Evolutionary conservation across 2,888 invertebrate species (phyloP), one percentile per base, ranked within the genome.

Genomic region (Mythimna ferrago): DNA sequence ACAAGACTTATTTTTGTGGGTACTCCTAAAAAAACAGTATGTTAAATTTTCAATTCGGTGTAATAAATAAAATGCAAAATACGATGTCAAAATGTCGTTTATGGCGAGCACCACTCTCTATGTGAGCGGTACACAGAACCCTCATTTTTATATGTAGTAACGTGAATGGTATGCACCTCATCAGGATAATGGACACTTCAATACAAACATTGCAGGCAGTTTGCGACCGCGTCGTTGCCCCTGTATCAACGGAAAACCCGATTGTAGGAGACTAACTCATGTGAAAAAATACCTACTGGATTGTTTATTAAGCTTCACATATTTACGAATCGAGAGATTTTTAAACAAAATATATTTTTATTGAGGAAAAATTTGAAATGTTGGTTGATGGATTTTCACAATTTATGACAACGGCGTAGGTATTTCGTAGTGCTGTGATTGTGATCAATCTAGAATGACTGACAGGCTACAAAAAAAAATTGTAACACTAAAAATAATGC

Each of bases 151-250:
- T 88, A 87, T 88, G 86, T 84, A 86, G 86, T 88, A 85, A 83
- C 80, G 73, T 85, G 89, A 87, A 87, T 87, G 85, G 85, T 75
- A 84, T 82, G 89, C 89, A 88, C 84, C 92, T 93, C 93, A 93
- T 94, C 93, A 92, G 76, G 89, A 91, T 93, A 94, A 93, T 94
- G 93, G 93, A 91, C 89, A 88, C 86, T 92, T 89, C 90, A 91
- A 91, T 91, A 85, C 89, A 90, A 90, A 89, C 89, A 86, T 82
- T 85, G 87, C 88, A 85, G 87, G 80, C 89, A 87, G 88, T 87
- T 87, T 86, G 86, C 86, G 85, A 88, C 89, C 88, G 88, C 86
- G 85, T 82, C 83, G 84, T 78, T 85, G 84, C 83, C 82, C 83
- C 76, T 76, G 76, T 75, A 78, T 80, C 76, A 76, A 83, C 82